A percentile compares a stretch with the other conserved stretches of the same genome.
phyloP scores from a whole-genome alignment of 2,797 vertebrate species.

The Falco berigora region DNA sequence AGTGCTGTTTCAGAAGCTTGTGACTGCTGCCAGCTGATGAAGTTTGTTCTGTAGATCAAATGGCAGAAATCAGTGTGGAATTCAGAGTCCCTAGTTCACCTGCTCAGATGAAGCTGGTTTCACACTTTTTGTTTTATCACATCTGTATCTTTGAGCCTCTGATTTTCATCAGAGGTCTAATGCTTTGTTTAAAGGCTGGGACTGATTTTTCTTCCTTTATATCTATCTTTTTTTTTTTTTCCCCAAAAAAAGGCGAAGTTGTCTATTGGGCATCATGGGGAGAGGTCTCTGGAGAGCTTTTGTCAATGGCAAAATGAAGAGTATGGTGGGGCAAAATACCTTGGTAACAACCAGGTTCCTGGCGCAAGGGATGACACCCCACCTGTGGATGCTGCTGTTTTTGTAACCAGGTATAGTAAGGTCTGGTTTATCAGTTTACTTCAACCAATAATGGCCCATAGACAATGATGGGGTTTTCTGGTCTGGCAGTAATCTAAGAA shows the following conservation, averaged over 20 bases:
- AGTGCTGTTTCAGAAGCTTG: neutral
- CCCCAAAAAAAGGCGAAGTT: conserved; percentile 77
- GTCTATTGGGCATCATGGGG: conserved; percentile 91
- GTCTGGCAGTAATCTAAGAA: neutral
- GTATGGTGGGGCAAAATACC: conserved; percentile 83
- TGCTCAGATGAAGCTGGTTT: neutral
- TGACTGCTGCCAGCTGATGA: neutral
- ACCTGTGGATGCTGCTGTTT: conserved; percentile 88
- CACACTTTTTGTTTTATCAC: neutral
- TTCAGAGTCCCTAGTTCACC: neutral
- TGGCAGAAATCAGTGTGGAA: neutral
- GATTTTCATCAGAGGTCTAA: neutral
- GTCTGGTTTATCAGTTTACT: neutral
- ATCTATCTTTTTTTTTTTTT: neutral
- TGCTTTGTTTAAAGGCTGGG: neutral
- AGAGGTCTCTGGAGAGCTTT: conserved; percentile 92
- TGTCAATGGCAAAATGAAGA: conserved; percentile 96
- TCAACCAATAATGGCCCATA: neutral
- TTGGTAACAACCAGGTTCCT: conserved; percentile 90
- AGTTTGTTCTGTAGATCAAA: neutral
- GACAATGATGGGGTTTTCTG: neutral
- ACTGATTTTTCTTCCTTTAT: neutral
- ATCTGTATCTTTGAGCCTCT: neutral
- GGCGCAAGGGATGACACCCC: conserved; percentile 84
- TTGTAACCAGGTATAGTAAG: conserved; percentile 88